phyloP scores from a whole-genome alignment of 2,113 vertebrate species.

The Laticauda colubrina region DNA sequence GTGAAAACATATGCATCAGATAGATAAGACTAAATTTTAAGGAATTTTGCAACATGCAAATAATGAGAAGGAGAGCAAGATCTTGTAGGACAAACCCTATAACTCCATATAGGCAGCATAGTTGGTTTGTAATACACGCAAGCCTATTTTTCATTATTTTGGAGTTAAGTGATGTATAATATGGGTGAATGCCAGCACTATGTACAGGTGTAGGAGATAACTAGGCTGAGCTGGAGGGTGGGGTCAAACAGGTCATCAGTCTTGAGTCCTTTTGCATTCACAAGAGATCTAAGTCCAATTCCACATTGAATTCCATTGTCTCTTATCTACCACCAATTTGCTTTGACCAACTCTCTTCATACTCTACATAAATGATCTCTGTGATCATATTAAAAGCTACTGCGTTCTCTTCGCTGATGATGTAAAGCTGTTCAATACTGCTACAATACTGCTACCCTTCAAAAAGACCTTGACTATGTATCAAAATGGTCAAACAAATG shows the following conservation, averaged over 20 bases:
- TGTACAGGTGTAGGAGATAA: too few relatives aligned
- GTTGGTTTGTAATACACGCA: not conserved
- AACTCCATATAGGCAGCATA: not conserved
- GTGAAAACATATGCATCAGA: not conserved
- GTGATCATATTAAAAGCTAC: too few relatives aligned
- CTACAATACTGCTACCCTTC: too few relatives aligned
- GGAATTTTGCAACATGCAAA: not conserved
- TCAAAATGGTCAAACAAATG: too few relatives aligned
- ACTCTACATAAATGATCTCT: too few relatives aligned
- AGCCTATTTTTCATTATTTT: not conserved
- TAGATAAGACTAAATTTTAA: not conserved
- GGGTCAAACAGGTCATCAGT: too few relatives aligned
- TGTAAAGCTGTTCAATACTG: too few relatives aligned
- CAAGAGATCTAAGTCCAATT: not conserved
- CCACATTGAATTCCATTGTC: not conserved
- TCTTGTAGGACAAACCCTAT: not conserved
- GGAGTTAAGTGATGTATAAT: not conserved
- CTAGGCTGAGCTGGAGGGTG: too few relatives aligned
- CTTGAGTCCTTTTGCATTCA: not conserved
- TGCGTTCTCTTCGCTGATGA: too few relatives aligned
- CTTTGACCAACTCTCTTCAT: not conserved
- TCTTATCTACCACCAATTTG: not conserved
- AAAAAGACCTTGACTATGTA: too few relatives aligned
- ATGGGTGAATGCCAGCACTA: not conserved
- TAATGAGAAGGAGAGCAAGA: not conserved